phyloP scores from a whole-genome alignment of 92 coral and sea anemone species.

The Epizoanthus illoricatus region DNA sequence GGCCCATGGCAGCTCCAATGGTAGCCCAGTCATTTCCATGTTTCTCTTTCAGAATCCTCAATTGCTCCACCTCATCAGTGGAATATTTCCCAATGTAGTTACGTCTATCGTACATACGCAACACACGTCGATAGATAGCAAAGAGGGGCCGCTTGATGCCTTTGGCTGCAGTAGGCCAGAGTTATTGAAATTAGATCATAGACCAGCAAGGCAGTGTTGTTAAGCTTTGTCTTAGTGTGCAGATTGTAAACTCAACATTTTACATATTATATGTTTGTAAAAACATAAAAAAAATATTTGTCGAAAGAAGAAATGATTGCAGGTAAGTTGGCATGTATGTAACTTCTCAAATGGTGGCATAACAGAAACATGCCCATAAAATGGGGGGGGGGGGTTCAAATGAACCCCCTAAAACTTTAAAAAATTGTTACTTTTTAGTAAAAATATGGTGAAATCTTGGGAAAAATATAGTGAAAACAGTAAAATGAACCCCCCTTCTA shows the following conservation, averaged over 20 bases:
- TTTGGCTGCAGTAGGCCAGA: constrained; percentile 32
- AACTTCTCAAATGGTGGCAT: background rate
- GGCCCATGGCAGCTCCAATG: constrained; percentile 92
- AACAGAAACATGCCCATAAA: too few species aligned
- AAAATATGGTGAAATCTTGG: background rate
- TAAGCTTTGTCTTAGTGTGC: too few species aligned
- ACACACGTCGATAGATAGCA: constrained; percentile 97
- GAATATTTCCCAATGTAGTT: constrained; percentile 94
- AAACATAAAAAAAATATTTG: background rate
- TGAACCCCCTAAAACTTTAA: too few species aligned
- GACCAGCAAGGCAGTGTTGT: background rate
- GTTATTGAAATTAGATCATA: background rate
- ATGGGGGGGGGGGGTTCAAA: too few species aligned
- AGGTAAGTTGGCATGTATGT: background rate
- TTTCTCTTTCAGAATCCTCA: constrained; percentile 80
- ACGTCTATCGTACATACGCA: constrained; percentile 91
- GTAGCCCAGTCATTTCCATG: constrained; percentile 99
- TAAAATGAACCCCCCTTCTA: too few species aligned
- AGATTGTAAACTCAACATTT: too few species aligned
- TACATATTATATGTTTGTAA: too few species aligned
- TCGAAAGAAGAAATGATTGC: background rate
- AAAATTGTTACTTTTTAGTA: background rate
- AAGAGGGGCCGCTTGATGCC: constrained; percentile 95
- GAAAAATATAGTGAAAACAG: too few species aligned
- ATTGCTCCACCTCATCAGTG: constrained; percentile 81